Percentiles rank a stretch among this genome's conserved stretches.
These are phyloP conservation scores for Musca vetustissima DNA, from an alignment of 1,140 invertebrate genomes.

Conservation along the genomic window DNA sequence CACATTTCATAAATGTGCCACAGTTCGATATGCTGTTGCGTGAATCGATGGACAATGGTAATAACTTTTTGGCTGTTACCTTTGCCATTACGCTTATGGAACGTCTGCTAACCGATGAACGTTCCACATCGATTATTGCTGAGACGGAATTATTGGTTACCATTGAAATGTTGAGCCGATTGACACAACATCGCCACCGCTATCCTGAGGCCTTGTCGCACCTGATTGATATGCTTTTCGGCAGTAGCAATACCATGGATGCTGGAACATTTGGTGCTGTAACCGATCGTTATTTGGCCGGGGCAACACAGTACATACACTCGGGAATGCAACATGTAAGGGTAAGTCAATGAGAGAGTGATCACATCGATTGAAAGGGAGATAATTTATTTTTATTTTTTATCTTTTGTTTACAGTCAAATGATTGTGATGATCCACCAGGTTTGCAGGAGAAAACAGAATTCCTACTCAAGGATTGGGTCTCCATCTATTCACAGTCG, in stretches of 20 bases:
- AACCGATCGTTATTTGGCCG: slow-evolving; percentile 70
- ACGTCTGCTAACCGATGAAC: slow-evolving; percentile 84
- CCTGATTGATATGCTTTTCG: slow-evolving; percentile 74
- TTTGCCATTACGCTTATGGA: slow-evolving; percentile 93
- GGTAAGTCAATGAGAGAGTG: slow-evolving; percentile 57
- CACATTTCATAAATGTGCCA: slow-evolving; percentile 65
- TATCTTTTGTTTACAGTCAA: slow-evolving; percentile 55
- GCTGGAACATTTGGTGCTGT: slow-evolving; percentile 57
- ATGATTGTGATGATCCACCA: slow-evolving; percentile 91
- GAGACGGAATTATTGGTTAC: slow-evolving; percentile 86
- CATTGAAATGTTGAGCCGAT: slow-evolving; percentile 76
- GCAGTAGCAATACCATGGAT: slow-evolving; percentile 65
- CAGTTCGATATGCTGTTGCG: slow-evolving; percentile 86
- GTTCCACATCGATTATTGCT: slow-evolving; percentile 72
- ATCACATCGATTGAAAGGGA: slow-evolving; percentile 23
- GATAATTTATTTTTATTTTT: neutral
- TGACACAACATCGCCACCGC: slow-evolving; percentile 73
- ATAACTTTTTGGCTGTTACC: slow-evolving; percentile 78
- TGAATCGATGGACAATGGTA: slow-evolving; percentile 83
- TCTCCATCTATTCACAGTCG: slow-evolving; percentile 75
- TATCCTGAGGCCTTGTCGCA: slow-evolving; percentile 77
- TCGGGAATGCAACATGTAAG: slow-evolving; percentile 83
- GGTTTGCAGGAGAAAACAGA: slow-evolving; percentile 95
- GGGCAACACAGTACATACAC: slow-evolving; percentile 88
- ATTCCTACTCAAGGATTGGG: slow-evolving; percentile 92